Evolutionary conservation across 1,140 invertebrate genomes (phyloP), one percentile per base, ranked within the genome.

Genomic region (Thaumetopoea pityocampa): DNA sequence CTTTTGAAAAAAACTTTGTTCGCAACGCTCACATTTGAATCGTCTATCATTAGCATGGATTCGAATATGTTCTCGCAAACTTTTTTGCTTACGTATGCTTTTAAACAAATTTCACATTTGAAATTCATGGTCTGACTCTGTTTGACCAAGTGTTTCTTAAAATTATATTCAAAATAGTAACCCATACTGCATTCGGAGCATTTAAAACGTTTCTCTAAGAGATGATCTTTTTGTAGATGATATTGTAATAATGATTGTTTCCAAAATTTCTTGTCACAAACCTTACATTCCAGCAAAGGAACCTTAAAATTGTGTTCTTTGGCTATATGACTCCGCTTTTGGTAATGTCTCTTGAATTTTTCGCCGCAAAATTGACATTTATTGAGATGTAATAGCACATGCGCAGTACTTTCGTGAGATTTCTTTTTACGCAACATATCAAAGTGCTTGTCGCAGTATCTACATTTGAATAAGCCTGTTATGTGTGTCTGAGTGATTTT

Each of bases 101-200:
- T 87, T 3, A 85, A 83, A 64, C 92, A 93, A 12, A 88, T 74
- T 1, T 26, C 17, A 16, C 53, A 61, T 8, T 33, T 14, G 9
- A 37, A 48, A 0, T 90, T 91, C 34, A 89, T 89, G 47, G 90
- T 88, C 0, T 91, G 89, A 1, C 89, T 91, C 45, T 88, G 87
- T 7, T 56, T 58, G 3, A 72, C 50, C 44, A 74, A 62, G n/a
- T 61, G 57, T 0, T 44, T 16, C 15, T 2, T 61, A 6, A 43
- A 66, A 10, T 36, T 54, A 52, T n/a, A 45, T 20, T 26, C 62
- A 36, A 2, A 49, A 10, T 65, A 47, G n/a, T 80, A 49, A 2
- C 51, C 65, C 41, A 63, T 81, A 1, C 70, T 65, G 18, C 74
- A 85, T 0, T 68, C 3, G 0, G 35, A 6, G 19, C 79, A 83